Percentiles rank a stretch among this genome's conserved stretches.
These are phyloP conservation scores for Caerostris darwini DNA, from an alignment of 1,140 invertebrate species.

Conservation along the genomic window DNA sequence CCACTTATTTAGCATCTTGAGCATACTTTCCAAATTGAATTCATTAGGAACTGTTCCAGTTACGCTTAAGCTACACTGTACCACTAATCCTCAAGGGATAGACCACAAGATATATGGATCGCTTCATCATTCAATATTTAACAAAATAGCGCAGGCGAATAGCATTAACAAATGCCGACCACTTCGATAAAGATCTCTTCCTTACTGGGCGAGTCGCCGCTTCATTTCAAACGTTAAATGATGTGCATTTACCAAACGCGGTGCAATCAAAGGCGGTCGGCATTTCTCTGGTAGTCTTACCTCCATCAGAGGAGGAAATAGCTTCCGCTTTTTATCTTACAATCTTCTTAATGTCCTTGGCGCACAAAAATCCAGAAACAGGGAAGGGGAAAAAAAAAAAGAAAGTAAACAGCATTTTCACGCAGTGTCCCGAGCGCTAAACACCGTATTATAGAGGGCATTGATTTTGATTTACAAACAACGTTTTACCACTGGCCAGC, in stretches of 20 bases:
- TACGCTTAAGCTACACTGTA: not conserved
- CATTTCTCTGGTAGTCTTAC: not conserved
- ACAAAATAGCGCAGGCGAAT: conserved; percentile 3
- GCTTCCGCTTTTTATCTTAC: conserved; percentile 63
- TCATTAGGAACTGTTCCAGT: too few species aligned
- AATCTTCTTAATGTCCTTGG: conserved; percentile 60
- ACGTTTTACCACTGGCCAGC: conserved; percentile 56
- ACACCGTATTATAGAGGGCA: conserved; percentile 72
- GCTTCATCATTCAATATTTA: conserved; percentile 30
- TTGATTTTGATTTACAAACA: conserved; percentile 70
- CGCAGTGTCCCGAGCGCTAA: conserved; percentile 47
- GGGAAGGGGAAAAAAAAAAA: not conserved
- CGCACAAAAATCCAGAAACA: conserved; percentile 16
- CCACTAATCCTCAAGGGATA: not conserved
- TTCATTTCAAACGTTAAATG: conserved; percentile 42
- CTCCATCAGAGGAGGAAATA: conserved; percentile 50
- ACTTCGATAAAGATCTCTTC: conserved; percentile 48
- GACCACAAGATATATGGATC: not conserved
- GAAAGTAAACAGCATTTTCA: not conserved
- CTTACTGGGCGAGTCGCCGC: not conserved
- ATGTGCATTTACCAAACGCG: conserved; percentile 34
- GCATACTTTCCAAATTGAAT: too few species aligned
- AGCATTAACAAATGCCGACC: conserved; percentile 34
- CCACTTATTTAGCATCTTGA: too few species aligned
- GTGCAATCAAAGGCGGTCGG: not conserved